Evolutionary conservation across 2,113 vertebrate species (phyloP).

Genomic region (Ibidorhyncha struthersii): DNA sequence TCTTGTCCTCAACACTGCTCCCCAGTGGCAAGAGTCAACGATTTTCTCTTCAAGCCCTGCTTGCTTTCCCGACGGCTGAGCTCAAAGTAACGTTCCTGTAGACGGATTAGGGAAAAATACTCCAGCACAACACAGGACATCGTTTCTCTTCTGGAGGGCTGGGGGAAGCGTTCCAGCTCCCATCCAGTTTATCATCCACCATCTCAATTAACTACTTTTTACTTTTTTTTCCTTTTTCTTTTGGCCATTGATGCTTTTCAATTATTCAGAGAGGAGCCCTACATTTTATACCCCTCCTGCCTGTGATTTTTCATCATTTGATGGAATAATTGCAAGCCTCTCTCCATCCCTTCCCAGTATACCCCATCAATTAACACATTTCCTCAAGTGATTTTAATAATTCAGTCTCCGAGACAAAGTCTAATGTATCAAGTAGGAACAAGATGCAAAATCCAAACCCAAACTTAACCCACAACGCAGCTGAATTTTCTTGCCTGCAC

Average conservation of each 20-base stretch:
- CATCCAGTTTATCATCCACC: neutral
- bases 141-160: neutral
- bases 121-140: neutral
- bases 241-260: neutral
- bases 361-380: neutral
- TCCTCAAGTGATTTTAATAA: slow-evolving; percentile 4
- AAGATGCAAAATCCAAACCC: neutral
- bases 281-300: neutral
- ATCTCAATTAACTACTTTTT: neutral
- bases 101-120: neutral
- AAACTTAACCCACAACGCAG: neutral
- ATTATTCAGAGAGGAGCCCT: neutral
- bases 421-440: neutral
- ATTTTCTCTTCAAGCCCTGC: neutral
- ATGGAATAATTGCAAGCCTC: neutral
- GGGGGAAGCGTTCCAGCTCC: neutral
- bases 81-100: neutral
- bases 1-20: neutral
- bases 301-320: neutral
- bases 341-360: neutral
- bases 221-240: neutral
- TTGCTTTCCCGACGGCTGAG: neutral
- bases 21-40: neutral
- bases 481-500: neutral
- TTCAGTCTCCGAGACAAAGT: neutral